These are phyloP conservation scores for Zonotrichia leucophrys DNA, from an alignment of 2,113 vertebrate genomes.

Conservation along the genomic window DNA sequence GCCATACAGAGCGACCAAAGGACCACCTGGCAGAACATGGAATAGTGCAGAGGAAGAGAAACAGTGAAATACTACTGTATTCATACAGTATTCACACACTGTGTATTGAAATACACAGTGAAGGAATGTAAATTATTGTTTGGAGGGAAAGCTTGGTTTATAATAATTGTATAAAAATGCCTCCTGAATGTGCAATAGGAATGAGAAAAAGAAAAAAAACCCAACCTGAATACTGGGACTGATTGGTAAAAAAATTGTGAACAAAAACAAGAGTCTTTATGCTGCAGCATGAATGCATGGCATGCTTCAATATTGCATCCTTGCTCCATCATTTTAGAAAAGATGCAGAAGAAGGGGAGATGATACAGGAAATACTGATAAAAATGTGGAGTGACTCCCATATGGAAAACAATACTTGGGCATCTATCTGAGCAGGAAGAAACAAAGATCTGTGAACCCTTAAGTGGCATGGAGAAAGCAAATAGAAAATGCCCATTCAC, in stretches of 20 bases:
- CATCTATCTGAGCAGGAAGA: background rate
- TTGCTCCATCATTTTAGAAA: background rate
- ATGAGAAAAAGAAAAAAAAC: background rate
- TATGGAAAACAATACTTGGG: background rate
- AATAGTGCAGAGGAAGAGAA: background rate
- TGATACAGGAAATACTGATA: background rate
- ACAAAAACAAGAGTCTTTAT: background rate
- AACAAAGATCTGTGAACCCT: background rate
- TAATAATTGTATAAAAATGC: background rate
- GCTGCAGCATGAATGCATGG: background rate
- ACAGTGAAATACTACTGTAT: background rate
- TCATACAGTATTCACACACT: too few relatives aligned
- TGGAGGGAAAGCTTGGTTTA: background rate
- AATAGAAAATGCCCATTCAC: background rate
- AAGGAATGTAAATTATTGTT: background rate
- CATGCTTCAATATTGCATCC: background rate
- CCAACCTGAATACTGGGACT: background rate
- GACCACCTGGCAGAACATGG: background rate
- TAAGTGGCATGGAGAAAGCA: background rate
- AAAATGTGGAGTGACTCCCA: background rate
- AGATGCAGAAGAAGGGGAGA: background rate
- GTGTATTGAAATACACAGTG: background rate
- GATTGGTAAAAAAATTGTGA: background rate
- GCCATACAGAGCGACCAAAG: background rate
- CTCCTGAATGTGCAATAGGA: background rate